A percentile compares a stretch with the other conserved stretches of the same genome.
phyloP scores from a whole-genome alignment of 2,888 invertebrate species.

The Troglohyphantes excavatus region DNA sequence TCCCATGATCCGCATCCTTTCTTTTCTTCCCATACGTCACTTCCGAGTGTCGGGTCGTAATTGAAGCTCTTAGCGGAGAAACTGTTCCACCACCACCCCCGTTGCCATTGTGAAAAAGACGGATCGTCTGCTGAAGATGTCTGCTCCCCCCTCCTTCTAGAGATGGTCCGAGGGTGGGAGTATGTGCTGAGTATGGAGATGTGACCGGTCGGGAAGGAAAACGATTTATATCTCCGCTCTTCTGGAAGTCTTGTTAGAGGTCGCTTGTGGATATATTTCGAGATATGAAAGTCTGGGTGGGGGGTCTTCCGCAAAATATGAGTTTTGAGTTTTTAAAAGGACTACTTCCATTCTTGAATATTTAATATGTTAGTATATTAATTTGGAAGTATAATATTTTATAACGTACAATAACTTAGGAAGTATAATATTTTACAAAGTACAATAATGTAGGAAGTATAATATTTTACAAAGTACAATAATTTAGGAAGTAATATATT shows the following conservation, averaged over 20 bases:
- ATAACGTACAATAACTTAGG: no score
- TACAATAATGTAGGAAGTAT: no score
- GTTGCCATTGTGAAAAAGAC: slow-evolving; percentile 61
- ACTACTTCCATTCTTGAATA: no score
- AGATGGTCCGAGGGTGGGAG: slow-evolving; percentile 14
- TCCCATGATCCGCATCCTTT: slow-evolving; percentile 28
- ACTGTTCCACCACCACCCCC: slow-evolving; percentile 27
- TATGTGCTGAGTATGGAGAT: slow-evolving; percentile 60
- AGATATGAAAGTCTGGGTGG: slow-evolving; percentile 50
- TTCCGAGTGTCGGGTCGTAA: slow-evolving; percentile 58
- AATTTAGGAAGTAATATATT: no score
- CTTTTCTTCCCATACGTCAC: slow-evolving; percentile 44
- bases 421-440: no score
- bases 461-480: no score
- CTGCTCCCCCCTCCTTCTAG: background rate
- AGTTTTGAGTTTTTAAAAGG: no score
- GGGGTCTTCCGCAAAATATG: slow-evolving; percentile 32
- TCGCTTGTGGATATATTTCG: no score
- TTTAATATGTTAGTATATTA: no score
- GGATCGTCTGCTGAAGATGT: slow-evolving; percentile 57
- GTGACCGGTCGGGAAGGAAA: slow-evolving; percentile 23
- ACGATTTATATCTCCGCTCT: slow-evolving; percentile 51
- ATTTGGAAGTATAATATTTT: no score
- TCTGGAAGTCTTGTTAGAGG: slow-evolving; percentile 53
- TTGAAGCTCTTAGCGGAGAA: slow-evolving; percentile 70